Evolutionary conservation across 1,140 invertebrate species (phyloP), one percentile per base, ranked within the genome.

Genomic region (Drosophila jambulina): DNA sequence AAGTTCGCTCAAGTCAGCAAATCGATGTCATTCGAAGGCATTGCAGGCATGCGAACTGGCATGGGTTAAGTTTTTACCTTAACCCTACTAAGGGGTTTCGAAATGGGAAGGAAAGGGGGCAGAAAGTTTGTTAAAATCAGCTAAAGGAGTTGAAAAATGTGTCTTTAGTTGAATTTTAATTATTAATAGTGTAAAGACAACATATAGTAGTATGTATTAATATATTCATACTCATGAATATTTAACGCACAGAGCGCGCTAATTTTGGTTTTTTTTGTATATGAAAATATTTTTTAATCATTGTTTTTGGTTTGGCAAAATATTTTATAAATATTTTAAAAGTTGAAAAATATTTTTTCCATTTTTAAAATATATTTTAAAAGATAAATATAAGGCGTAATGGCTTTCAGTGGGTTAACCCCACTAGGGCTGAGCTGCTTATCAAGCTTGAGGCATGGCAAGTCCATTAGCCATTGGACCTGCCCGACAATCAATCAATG

Each of bases 401-500:
- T 27, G 3, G 2, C 4, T 36, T 36, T 23, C 21, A 36, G 53
- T n/a, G 49, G 60, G 48, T 62, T 56, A 62, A 40, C 36, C n/a
- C 8, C 13, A 10, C 9, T 36, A 49, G 23, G 25, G 13, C 25
- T 59, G 10, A 40, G 71, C 57, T 25, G 9, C 32, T 56, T 38
- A 38, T 12, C 21, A 17, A 54, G 51, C 32, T 23, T 21, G 19
- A 36, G 53, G 34, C 34, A n/a, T 9, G 5, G 34, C 5, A 27
- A 42, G 58, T 53, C 48, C 48, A 70, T 51, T 70, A 36, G 63
- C 29, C 46, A 27, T n/a, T 61, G 49, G 45, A 43, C 29, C 21
- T 19, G 46, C 43, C 53, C 48, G 49, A 48, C 46, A 78, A 82
- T 86, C 79, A 86, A 87, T 85, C 79, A 78, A 67, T 51, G 80